Conservation (phyloP, 2,888 invertebrate species). For the Odontothrips loti region DNA sequence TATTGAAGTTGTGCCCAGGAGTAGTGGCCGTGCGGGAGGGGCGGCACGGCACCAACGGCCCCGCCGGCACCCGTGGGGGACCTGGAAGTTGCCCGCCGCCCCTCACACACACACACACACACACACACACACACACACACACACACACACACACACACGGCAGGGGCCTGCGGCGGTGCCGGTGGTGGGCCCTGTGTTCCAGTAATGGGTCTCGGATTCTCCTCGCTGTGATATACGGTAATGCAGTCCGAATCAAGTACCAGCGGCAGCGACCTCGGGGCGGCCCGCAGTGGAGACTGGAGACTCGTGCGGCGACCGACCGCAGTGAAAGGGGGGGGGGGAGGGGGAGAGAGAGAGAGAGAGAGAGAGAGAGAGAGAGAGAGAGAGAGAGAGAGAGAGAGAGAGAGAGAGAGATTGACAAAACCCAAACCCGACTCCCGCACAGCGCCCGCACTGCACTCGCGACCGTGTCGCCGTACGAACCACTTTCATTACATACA, state of each 20-base stretch:
- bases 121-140: no score
- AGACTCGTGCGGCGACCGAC: no score
- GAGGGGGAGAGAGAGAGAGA: neutral
- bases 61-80: neutral
- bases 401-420: neutral
- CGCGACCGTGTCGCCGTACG: neutral
- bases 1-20: conserved; percentile 6
- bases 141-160: no score
- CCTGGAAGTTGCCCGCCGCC: no score
- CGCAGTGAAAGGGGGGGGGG: no score
- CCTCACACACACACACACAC: no score
- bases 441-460: neutral
- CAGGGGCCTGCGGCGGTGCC: no score
- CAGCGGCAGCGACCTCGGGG: no score
- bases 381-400: neutral
- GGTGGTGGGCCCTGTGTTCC: neutral
- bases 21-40: neutral
- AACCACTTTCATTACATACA: no score
- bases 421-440: neutral
- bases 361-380: conserved; percentile 3
- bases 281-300: no score
- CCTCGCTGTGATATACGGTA: conserved; percentile 13
- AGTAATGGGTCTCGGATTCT: conserved; percentile 8
- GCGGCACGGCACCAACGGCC: neutral
- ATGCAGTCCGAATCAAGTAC: conserved; percentile 8